Conservation (phyloP, 1,140 invertebrate species). For the Vollenhovia emeryi region DNA sequence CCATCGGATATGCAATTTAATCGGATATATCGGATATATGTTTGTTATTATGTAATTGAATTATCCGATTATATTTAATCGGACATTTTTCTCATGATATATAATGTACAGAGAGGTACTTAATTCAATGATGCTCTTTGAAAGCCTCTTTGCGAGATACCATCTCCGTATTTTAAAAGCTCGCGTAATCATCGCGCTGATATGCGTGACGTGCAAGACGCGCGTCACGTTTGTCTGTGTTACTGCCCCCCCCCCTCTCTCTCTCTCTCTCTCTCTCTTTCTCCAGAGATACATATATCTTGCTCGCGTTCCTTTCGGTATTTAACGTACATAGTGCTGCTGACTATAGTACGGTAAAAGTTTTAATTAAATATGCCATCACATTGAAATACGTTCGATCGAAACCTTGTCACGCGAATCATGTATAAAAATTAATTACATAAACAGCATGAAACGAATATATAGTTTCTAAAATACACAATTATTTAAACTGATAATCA, state of each 20-base stretch:
- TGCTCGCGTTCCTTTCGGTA: background rate
- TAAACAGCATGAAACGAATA: background rate
- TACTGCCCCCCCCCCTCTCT: too few species aligned
- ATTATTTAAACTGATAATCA: background rate
- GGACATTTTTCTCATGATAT: too few species aligned
- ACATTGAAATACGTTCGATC: background rate
- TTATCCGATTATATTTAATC: too few species aligned
- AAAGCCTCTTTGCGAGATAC: background rate
- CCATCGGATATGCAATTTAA: too few species aligned
- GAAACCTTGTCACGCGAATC: background rate
- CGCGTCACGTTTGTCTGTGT: background rate
- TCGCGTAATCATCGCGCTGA: conserved; percentile 8
- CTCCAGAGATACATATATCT: background rate
- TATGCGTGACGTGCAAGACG: background rate
- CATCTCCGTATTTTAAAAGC: background rate
- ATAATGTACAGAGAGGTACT: too few species aligned
- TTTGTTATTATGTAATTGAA: too few species aligned
- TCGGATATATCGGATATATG: too few species aligned
- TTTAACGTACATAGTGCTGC: background rate
- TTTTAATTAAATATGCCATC: background rate
- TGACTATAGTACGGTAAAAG: background rate
- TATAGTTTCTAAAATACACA: background rate
- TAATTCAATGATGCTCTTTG: background rate
- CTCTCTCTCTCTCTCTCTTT: too few species aligned
- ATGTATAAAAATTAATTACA: conserved; percentile 1